Conservation (phyloP, 2,797 vertebrate species). For the Tarsius wallacei region DNA sequence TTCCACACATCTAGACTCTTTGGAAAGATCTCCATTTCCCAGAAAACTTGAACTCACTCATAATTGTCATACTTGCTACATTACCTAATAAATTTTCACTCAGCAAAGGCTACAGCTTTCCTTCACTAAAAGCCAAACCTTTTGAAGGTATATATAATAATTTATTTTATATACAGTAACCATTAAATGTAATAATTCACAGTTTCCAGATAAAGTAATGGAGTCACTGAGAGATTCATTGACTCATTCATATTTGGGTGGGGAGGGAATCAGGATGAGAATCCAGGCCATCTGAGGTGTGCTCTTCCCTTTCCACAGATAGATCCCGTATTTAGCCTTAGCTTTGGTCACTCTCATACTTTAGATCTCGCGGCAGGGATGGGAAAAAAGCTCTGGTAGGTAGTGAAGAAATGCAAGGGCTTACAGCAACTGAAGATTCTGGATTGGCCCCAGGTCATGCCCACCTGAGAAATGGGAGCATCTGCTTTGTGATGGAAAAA, state of each 20-base stretch:
- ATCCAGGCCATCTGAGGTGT: neutral
- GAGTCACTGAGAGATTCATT: neutral
- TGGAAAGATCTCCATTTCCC: neutral
- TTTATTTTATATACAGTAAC: neutral
- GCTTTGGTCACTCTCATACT: neutral
- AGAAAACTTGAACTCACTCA: neutral
- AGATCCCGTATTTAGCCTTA: neutral
- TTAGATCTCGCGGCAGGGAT: neutral
- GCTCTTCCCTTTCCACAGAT: neutral
- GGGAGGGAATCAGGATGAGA: neutral
- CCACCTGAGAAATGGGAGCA: neutral
- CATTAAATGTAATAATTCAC: neutral
- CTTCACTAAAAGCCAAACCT: neutral
- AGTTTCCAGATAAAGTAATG: neutral
- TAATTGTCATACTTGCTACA: neutral
- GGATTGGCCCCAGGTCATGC: neutral
- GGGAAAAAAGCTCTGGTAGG: neutral
- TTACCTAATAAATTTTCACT: neutral
- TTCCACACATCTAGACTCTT: neutral
- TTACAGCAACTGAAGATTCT: neutral
- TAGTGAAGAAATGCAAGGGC: neutral
- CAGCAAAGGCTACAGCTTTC: neutral
- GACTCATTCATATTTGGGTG: neutral
- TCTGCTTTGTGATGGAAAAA: neutral
- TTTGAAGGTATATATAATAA: neutral